Evolutionary conservation across 2,888 invertebrate genomes (phyloP).

Genomic region (Acrobeloides nanus): DNA sequence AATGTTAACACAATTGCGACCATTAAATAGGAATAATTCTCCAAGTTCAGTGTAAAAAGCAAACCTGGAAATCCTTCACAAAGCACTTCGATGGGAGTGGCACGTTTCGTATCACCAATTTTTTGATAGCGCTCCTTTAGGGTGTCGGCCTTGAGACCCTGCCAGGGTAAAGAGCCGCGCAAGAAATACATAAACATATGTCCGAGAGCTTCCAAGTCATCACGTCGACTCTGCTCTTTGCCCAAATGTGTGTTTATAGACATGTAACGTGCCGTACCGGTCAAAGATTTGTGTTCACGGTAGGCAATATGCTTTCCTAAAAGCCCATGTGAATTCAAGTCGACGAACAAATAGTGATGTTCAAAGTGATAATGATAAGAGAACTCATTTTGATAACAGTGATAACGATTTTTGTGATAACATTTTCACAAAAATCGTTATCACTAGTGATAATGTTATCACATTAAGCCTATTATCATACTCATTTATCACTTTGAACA

Average conservation of each 20-base stretch:
- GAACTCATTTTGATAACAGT: too few relatives aligned
- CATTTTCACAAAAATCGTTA: background rate
- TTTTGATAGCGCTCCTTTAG: constrained; percentile 98
- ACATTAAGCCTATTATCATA: too few relatives aligned
- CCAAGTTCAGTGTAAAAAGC: background rate
- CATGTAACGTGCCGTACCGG: constrained; percentile 99
- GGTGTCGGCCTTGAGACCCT: constrained; percentile 98
- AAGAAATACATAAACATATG: constrained; percentile 99
- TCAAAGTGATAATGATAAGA: too few relatives aligned
- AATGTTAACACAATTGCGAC: too few relatives aligned
- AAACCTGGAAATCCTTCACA: constrained; percentile 66
- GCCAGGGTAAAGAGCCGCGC: constrained; percentile 98
- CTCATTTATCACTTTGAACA: too few relatives aligned
- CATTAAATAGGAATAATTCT: too few relatives aligned
- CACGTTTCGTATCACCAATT: constrained; percentile 98
- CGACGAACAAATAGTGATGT: background rate
- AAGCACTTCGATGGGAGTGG: constrained; percentile 89
- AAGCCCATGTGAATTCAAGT: constrained; percentile 1
- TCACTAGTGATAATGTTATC: background rate
- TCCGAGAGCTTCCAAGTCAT: constrained; percentile 96
- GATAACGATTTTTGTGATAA: too few relatives aligned
- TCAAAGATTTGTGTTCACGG: constrained; percentile 99
- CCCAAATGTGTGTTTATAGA: constrained; percentile 99
- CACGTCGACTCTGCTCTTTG: constrained; percentile 97
- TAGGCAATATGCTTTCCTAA: constrained; percentile 99